Percentiles rank a stretch among this genome's conserved stretches.
Evolutionary conservation across 2,888 invertebrate genomes (phyloP).

Genomic region (Ormyrus pomaceus): DNA sequence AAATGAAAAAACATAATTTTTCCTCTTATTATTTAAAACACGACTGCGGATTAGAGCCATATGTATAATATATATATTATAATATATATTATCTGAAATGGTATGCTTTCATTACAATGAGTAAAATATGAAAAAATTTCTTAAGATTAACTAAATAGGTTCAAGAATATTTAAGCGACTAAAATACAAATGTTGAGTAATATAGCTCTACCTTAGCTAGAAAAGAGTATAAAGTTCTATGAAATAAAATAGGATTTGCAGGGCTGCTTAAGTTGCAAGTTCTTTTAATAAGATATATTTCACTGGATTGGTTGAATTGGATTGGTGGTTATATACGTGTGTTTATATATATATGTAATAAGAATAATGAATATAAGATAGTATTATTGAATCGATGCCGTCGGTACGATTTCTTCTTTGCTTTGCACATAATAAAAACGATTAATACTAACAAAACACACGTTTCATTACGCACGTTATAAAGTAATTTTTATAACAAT

Average conservation of each 20-base stretch:
- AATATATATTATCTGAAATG: too few species aligned
- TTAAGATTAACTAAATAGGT: constrained; percentile 30
- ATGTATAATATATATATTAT: too few species aligned
- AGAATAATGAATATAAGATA: constrained; percentile 68
- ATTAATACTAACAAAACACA: constrained; percentile 1
- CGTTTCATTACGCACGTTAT: background rate
- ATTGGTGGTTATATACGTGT: constrained; percentile 49
- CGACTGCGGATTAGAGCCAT: too few species aligned
- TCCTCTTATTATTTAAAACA: constrained; percentile 12
- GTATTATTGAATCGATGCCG: constrained; percentile 60
- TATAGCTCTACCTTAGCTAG: constrained; percentile 51
- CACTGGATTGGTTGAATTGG: constrained; percentile 51
- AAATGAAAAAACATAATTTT: constrained; percentile 10
- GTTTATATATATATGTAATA: constrained; percentile 55
- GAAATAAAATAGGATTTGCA: constrained; percentile 44
- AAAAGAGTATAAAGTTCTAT: constrained; percentile 42
- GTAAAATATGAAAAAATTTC: constrained; percentile 18
- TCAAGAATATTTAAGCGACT: constrained; percentile 27
- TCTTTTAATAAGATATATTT: constrained; percentile 52
- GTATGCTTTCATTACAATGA: too few species aligned
- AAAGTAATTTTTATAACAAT: constrained; percentile 9
- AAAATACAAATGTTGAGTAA: constrained; percentile 39
- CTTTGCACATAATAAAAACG: background rate
- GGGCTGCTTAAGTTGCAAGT: constrained; percentile 41
- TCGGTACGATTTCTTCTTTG: constrained; percentile 63